Percentiles rank a stretch among this genome's conserved stretches.
Evolutionary conservation across 2,113 vertebrate genomes (phyloP).

Genomic region (Meles meles): DNA sequence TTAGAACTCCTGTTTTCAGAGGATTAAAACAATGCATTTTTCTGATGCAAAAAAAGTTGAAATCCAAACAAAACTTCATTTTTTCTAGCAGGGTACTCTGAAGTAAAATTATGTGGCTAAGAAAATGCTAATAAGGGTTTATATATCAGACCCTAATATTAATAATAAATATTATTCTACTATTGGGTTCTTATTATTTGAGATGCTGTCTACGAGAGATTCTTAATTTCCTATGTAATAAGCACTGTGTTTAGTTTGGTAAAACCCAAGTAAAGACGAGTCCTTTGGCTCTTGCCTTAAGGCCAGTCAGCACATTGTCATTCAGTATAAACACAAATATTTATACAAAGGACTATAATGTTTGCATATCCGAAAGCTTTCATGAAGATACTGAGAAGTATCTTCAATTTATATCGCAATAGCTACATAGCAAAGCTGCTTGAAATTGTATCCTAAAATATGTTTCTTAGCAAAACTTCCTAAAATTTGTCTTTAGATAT

Average conservation of each 20-base stretch:
- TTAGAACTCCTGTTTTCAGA: background rate
- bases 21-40: background rate
- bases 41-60: background rate
- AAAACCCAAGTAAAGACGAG: background rate
- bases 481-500: background rate
- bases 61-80: background rate
- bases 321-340: background rate
- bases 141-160: background rate
- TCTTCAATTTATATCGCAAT: background rate
- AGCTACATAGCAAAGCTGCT: background rate
- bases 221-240: background rate
- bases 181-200: background rate
- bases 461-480: background rate
- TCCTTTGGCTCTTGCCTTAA: background rate
- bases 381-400: background rate
- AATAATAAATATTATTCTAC: background rate
- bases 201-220: background rate
- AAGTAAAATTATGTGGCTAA: background rate
- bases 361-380: background rate
- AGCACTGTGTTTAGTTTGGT: background rate
- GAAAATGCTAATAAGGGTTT: background rate
- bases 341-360: background rate
- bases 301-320: background rate
- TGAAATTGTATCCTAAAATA: background rate
- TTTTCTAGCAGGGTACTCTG: background rate